phyloP scores from a whole-genome alignment of 1,140 invertebrate genomes.

The Dinoponera quadriceps region DNA sequence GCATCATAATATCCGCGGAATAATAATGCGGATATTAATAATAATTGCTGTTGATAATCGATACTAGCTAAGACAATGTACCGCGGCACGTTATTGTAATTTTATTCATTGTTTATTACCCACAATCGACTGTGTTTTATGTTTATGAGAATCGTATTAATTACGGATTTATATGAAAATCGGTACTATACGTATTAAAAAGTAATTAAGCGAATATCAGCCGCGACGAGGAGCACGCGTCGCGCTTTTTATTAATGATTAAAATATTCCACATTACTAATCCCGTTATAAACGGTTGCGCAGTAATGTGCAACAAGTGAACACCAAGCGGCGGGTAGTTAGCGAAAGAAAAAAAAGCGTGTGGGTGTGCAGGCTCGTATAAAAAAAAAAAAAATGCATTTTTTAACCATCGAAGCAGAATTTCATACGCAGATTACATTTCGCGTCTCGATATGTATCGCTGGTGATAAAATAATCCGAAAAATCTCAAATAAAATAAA shows the following conservation, averaged over 20 bases:
- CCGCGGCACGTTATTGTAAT: not conserved
- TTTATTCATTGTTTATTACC: conserved; percentile 34
- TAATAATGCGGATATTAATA: conserved; percentile 37
- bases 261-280: not conserved
- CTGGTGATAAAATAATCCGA: not conserved
- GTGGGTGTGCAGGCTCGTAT: no score
- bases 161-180: conserved; percentile 26
- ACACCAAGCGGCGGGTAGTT: not conserved
- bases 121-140: not conserved
- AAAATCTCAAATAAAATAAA: not conserved
- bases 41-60: conserved; percentile 31
- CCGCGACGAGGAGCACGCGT: not conserved
- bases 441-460: not conserved
- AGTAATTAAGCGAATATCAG: conserved; percentile 33
- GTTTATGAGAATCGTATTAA: conserved; percentile 9
- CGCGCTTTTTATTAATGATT: conserved; percentile 39
- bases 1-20: not conserved
- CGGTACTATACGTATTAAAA: conserved; percentile 34
- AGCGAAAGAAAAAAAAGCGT: conserved; percentile 4
- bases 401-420: not conserved
- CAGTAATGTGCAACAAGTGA: conserved; percentile 33
- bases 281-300: not conserved
- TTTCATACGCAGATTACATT: not conserved
- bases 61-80: conserved; percentile 39
- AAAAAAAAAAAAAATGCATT: not conserved